Evolutionary conservation across 2,888 invertebrate species (phyloP).

Genomic region (Baccha elongata): DNA sequence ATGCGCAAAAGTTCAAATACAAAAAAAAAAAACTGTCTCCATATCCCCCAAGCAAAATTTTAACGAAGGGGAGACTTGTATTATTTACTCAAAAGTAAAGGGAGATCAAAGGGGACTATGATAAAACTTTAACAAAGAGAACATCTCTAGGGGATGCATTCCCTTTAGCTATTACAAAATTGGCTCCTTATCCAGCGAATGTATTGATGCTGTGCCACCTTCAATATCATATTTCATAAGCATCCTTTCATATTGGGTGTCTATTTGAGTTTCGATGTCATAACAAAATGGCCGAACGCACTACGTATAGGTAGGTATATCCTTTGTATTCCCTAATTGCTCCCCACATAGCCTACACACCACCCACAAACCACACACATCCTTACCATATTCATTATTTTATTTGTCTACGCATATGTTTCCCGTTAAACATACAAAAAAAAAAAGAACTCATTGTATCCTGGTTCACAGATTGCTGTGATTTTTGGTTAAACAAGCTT

Average conservation of each 20-base stretch:
- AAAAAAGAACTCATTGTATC: conserved; percentile 54
- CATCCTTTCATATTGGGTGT: not conserved
- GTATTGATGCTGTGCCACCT: not conserved
- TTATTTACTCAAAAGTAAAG: conserved; percentile 64
- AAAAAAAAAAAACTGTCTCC: conserved; percentile 2
- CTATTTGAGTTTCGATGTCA: conserved; percentile 36
- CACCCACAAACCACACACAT: conserved; percentile 12
- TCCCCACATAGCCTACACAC: conserved; percentile 3
- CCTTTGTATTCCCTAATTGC: conserved; percentile 53
- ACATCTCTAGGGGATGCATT: conserved; percentile 69
- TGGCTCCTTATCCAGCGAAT: conserved; percentile 42
- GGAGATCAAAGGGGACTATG: conserved; percentile 8
- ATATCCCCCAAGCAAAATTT: conserved; percentile 12
- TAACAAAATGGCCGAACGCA: conserved; percentile 73
- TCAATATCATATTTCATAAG: conserved; percentile 12
- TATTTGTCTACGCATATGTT: conserved; percentile 72
- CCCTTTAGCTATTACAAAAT: conserved; percentile 69
- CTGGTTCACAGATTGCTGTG: conserved; percentile 67
- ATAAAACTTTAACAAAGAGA: conserved; percentile 62
- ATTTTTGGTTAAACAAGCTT: conserved; percentile 75
- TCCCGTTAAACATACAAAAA: conserved; percentile 29
- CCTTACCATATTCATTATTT: conserved; percentile 31
- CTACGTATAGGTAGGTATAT: too few relatives aligned
- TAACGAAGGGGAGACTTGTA: conserved; percentile 39
- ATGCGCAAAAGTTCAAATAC: conserved; percentile 48